These are phyloP conservation scores for Plecotus auritus DNA, from an alignment of 2,113 vertebrate genomes.

Conservation along the genomic window DNA sequence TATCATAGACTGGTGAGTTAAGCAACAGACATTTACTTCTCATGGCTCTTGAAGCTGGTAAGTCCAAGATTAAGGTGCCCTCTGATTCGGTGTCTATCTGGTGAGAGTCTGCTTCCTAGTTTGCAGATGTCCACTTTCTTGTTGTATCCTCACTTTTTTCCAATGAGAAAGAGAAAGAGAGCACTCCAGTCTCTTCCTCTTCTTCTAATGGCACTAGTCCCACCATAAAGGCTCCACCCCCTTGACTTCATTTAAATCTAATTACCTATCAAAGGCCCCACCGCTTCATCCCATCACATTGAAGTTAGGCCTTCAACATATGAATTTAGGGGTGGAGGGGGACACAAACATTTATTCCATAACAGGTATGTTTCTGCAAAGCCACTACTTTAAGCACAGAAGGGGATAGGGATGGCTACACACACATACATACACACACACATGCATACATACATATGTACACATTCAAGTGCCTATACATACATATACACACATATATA, in stretches of 20 bases:
- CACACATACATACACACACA: neutral
- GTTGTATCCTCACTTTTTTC: neutral
- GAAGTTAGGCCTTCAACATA: neutral
- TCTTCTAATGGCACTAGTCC: neutral
- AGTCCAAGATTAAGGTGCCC: neutral
- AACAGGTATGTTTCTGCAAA: neutral
- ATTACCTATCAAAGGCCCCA: neutral
- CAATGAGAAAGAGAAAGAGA: neutral
- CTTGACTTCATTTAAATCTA: neutral
- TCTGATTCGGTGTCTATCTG: neutral
- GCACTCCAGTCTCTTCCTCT: neutral
- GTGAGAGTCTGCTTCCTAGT: neutral
- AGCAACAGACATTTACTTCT: neutral
- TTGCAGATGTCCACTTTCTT: neutral
- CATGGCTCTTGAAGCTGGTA: neutral
- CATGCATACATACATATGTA: neutral
- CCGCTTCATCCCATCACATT: neutral
- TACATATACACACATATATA: neutral
- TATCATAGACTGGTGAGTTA: neutral
- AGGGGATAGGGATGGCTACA: neutral
- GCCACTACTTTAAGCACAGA: neutral
- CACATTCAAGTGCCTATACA: fast-evolving
- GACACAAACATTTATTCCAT: neutral
- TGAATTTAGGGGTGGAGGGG: neutral
- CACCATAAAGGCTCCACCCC: neutral